phyloP scores from a whole-genome alignment of 2,797 vertebrate species.

The Sandelia bainsii region DNA sequence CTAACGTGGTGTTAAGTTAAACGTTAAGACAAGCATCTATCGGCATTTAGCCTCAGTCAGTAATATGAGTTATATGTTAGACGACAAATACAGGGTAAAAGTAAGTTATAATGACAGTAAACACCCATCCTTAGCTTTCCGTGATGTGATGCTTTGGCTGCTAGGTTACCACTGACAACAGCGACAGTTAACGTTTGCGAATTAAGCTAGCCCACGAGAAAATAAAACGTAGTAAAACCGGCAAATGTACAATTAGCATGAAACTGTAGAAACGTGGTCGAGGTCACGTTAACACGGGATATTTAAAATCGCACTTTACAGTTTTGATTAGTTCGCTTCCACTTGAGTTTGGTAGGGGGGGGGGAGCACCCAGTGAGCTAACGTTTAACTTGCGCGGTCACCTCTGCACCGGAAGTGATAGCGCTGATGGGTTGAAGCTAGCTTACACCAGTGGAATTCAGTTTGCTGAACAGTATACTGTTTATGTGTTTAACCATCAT shows the following conservation, averaged over 20 bases:
- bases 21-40: not conserved
- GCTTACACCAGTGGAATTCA: constrained; percentile 29
- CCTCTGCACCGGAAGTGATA: constrained; percentile 74
- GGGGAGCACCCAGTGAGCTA: too few species aligned
- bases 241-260: accelerated
- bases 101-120: not conserved
- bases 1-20: not conserved
- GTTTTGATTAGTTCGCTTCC: too few species aligned
- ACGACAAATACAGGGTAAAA: not conserved
- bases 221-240: not conserved
- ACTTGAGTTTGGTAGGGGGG: not conserved
- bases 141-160: constrained; percentile 59
- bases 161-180: constrained; percentile 79
- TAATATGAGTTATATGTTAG: too few species aligned
- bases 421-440: constrained; percentile 1
- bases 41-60: not conserved
- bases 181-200: constrained; percentile 2
- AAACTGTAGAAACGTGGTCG: accelerated
- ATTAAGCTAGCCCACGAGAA: constrained; percentile 1
- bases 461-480: constrained; percentile 23
- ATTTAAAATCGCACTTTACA: not conserved
- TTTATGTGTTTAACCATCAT: constrained; percentile 13
- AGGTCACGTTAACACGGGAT: not conserved
- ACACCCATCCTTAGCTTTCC: constrained; percentile 9
- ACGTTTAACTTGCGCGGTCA: constrained; percentile 47